Conservation (phyloP, 2,888 invertebrate species). For the Mesodorylaimus sp. region DNA sequence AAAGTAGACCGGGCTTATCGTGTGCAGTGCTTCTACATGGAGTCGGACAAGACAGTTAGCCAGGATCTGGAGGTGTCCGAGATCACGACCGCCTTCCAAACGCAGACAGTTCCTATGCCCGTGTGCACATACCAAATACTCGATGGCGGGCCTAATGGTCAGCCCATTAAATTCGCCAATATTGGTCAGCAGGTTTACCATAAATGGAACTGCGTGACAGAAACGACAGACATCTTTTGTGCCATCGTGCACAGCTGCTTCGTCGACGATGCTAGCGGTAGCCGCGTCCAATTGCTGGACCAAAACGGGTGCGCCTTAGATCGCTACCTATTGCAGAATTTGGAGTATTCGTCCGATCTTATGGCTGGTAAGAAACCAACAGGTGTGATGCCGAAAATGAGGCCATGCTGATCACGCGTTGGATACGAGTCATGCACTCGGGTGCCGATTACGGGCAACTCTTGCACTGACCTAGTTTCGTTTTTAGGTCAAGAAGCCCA, state of each 20-base stretch:
- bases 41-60: constrained; percentile 1
- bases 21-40: constrained; percentile 1
- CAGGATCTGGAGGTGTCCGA: constrained; percentile 2
- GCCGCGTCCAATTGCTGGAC: background rate
- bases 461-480: no score
- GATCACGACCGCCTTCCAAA: background rate
- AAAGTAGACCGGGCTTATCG: constrained; percentile 1
- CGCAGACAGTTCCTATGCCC: background rate
- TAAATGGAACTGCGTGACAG: background rate
- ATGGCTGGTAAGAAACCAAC: no score
- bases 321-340: constrained; percentile 26
- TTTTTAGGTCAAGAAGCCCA: no score
- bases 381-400: no score
- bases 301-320: constrained; percentile 23
- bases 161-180: background rate
- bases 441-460: no score
- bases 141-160: background rate
- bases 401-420: no score
- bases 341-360: constrained; percentile 28
- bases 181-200: background rate
- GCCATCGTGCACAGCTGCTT: background rate
- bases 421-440: no score
- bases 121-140: constrained; percentile 3
- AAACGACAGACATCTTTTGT: background rate
- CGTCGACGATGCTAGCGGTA: background rate